A percentile compares a stretch with the other conserved stretches of the same genome.
Evolutionary conservation across 2,113 vertebrate genomes (phyloP).

Genomic region (Mobula birostris): DNA sequence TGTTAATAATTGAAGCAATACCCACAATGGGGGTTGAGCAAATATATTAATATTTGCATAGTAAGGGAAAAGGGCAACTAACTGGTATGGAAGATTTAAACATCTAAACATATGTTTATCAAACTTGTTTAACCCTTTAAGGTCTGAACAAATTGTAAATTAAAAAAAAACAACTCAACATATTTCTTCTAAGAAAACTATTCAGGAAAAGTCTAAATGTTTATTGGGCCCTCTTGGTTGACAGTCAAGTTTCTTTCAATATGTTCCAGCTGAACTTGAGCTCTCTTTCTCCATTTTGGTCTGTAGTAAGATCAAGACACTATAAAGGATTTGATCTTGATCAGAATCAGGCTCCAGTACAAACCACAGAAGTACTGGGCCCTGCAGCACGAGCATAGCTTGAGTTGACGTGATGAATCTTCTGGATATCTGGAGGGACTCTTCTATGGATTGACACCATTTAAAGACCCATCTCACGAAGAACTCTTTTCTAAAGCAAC

Average conservation of each 20-base stretch:
- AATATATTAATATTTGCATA: constrained; percentile 9
- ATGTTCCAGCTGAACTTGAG: background rate
- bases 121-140: background rate
- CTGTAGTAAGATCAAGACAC: background rate
- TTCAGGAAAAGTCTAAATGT: background rate
- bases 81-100: background rate
- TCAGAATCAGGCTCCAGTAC: too few relatives aligned
- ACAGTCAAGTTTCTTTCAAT: background rate
- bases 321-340: too few relatives aligned
- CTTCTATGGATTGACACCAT: too few relatives aligned
- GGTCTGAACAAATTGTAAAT: background rate
- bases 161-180: background rate
- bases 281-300: background rate
- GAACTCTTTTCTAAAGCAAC: background rate
- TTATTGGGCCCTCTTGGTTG: background rate
- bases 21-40: background rate
- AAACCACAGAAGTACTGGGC: too few relatives aligned
- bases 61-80: background rate
- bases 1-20: constrained; percentile 4
- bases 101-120: background rate
- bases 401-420: too few relatives aligned
- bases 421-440: too few relatives aligned
- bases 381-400: too few relatives aligned
- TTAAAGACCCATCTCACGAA: background rate
- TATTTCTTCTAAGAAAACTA: background rate